Evolutionary conservation across 2,888 invertebrate genomes (phyloP).

Genomic region (Eucera pruinosa): DNA sequence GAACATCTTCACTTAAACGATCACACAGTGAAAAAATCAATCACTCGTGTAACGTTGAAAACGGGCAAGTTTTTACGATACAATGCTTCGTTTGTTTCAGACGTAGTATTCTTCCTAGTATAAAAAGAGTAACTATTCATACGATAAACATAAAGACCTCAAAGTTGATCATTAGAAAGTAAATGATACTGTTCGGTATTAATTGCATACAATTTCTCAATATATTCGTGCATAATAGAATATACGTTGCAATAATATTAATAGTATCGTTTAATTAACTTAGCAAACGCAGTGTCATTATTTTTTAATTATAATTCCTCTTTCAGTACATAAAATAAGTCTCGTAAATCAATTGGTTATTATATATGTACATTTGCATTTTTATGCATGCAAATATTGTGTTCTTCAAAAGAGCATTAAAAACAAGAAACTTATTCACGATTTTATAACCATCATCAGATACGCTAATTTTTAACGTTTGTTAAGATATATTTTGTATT

Average conservation of each 20-base stretch:
- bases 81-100: constrained; percentile 50
- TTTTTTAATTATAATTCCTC: constrained; percentile 25
- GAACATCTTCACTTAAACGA: constrained; percentile 17
- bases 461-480: constrained; percentile 54
- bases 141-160: constrained; percentile 56
- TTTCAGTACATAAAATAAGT: constrained; percentile 30
- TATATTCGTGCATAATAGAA: constrained; percentile 19
- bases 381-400: constrained; percentile 14
- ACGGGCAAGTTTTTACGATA: background rate
- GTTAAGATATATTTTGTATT: constrained; percentile 58
- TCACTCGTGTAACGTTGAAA: constrained; percentile 14
- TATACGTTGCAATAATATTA: constrained; percentile 29
- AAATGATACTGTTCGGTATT: constrained; percentile 29
- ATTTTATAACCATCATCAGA: constrained; percentile 36
- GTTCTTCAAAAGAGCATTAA: constrained; percentile 25
- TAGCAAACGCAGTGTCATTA: constrained; percentile 44
- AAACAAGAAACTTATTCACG: constrained; percentile 30
- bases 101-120: constrained; percentile 37
- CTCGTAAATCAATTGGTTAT: constrained; percentile 19
- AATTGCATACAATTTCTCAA: constrained; percentile 12
- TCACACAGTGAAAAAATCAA: background rate
- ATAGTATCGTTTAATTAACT: constrained; percentile 38
- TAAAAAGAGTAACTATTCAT: constrained; percentile 41
- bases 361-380: constrained; percentile 7
- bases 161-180: constrained; percentile 36